A percentile compares a stretch with the other conserved stretches of the same genome.
Evolutionary conservation across 2,797 vertebrate genomes (phyloP).

Genomic region (Fistularia tabacaria): DNA sequence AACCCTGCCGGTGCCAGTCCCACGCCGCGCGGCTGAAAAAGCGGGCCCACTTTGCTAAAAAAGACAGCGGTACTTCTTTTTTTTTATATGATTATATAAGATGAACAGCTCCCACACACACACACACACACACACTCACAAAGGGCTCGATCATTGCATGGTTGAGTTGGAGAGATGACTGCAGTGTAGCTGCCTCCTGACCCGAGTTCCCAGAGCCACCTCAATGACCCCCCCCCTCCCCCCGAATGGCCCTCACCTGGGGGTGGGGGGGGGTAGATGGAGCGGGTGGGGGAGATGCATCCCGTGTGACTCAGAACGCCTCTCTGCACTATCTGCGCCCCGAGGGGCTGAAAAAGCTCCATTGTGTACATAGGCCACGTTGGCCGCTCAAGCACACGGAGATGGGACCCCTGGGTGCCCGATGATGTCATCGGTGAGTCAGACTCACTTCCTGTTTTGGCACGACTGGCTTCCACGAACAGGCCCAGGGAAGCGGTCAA

Average conservation of each 20-base stretch:
- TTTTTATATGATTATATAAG: conserved; percentile 52
- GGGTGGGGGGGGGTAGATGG: conserved; percentile 32
- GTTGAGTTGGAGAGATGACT: conserved; percentile 41
- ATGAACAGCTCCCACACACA: conserved; percentile 56
- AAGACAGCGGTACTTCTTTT: conserved; percentile 40
- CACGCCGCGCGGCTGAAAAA: conserved; percentile 34
- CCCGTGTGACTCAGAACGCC: conserved; percentile 56
- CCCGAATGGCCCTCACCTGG: neutral
- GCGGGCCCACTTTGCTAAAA: conserved; percentile 26
- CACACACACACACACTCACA: neutral
- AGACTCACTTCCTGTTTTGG: neutral
- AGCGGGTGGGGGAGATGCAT: conserved; percentile 37
- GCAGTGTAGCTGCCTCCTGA: conserved; percentile 34
- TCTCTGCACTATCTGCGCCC: conserved; percentile 64
- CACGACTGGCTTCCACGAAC: conserved; percentile 7
- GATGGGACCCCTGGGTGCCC: conserved; percentile 36
- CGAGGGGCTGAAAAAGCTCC: conserved; percentile 49
- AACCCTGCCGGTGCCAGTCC: neutral
- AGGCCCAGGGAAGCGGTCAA: conserved; percentile 21
- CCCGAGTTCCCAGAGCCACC: conserved; percentile 43
- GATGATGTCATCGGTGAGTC: conserved; percentile 33
- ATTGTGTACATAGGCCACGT: conserved; percentile 61
- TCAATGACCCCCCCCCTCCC: conserved; percentile 41
- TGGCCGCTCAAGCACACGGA: conserved; percentile 24
- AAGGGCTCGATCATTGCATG: conserved; percentile 10